Evolutionary conservation across 1,140 invertebrate genomes (phyloP), one percentile per base, ranked within the genome.

Genomic region (Trissolcus basalis): DNA sequence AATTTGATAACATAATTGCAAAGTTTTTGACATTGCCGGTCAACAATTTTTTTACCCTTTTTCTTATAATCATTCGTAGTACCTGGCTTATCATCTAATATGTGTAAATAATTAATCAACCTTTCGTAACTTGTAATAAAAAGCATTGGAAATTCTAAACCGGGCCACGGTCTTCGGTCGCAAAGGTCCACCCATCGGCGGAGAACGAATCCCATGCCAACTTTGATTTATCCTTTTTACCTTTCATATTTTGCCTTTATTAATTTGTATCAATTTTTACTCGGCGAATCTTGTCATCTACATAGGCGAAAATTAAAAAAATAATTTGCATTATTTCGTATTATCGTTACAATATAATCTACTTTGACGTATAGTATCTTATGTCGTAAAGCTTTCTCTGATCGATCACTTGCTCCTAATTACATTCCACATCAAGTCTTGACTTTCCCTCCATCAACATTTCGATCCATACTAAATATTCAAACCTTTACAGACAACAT

Each of bases 1-100:
- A 61, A 76, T 76, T 55, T 16, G 19, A 65, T 65, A 54, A 69
- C 59, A 51, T 70, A 70, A 14, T 50, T 36, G 79, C 81, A 68
- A 80, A 79, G 75, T 81, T 82, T 77, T 74, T 58, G 78, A 77
- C 75, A 67, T 78, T 82, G 77, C 77, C 16, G 36, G 80, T 82
- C 76, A 35, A 58, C 78, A 75, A 69, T 41, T 76, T 67, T 71
- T 27, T 27, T 27, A 27, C 8, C 67, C 44, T 64, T 58, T 65
- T 39, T 39, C 36, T 76, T 48, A 49, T 47, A 65, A 60, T 15
- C 41, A 56, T 71, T 43, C 49, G 45, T 48, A 67, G 41, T 67
- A 61, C 41, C 45, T 58, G 48, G 6, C 65, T 76, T 70, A 74
- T 63, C 19, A 61, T 3, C 65, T 75, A 75, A 56, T 12, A 16